Evolutionary conservation across 2,113 vertebrate species (phyloP).

Genomic region (Lanius collurio): DNA sequence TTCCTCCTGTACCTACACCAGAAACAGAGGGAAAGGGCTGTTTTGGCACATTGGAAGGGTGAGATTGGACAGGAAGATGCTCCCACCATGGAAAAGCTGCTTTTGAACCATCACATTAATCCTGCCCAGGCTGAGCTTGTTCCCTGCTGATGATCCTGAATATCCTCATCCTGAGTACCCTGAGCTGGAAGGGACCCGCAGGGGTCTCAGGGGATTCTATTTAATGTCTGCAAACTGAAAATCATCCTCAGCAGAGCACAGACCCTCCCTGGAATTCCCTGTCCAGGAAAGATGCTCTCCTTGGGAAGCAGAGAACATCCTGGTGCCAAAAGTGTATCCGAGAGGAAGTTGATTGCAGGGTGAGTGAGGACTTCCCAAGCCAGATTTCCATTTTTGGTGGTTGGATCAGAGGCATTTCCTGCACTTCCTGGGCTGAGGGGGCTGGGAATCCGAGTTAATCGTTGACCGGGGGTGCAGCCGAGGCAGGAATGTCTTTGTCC

Average conservation of each 20-base stretch:
- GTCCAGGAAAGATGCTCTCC: fast-evolving
- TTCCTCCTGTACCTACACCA: not conserved
- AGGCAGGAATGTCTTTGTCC: not conserved
- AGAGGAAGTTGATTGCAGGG: fast-evolving
- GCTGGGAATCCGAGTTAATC: not conserved
- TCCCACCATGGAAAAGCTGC: fast-evolving
- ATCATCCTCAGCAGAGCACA: fast-evolving
- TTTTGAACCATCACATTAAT: fast-evolving
- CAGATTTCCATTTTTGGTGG: not conserved
- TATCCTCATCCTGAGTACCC: not conserved
- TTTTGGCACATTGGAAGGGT: fast-evolving
- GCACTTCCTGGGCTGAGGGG: fast-evolving
- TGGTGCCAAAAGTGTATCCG: fast-evolving
- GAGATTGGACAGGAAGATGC: not conserved
- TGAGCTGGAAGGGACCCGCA: not conserved
- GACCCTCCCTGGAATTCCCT: not conserved
- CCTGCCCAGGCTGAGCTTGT: not conserved
- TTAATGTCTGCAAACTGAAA: not conserved
- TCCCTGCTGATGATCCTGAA: not conserved
- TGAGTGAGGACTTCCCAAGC: fast-evolving
- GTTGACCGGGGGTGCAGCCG: fast-evolving
- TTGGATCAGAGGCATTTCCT: not conserved
- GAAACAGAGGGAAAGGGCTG: fast-evolving
- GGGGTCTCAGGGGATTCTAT: fast-evolving
- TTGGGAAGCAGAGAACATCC: not conserved